These are phyloP conservation scores for Nomada ruficornis DNA, from an alignment of 2,888 invertebrate species.

Conservation along the genomic window DNA sequence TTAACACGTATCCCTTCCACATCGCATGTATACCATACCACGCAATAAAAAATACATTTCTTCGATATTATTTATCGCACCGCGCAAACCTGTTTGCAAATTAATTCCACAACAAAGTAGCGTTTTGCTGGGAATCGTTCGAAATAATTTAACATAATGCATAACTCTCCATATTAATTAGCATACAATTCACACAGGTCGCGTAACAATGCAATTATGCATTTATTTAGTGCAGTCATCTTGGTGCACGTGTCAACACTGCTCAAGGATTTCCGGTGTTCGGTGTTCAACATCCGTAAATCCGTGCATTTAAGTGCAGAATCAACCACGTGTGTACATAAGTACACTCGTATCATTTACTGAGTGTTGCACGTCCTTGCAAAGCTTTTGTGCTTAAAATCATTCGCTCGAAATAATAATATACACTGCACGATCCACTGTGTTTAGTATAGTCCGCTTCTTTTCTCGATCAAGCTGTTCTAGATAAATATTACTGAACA, in stretches of 20 bases:
- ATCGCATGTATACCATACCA: no score
- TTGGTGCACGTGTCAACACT: conserved; percentile 62
- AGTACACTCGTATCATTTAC: conserved; percentile 6
- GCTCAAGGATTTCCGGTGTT: conserved; percentile 67
- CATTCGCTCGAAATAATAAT: not conserved
- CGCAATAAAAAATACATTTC: no score
- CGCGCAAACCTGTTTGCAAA: not conserved
- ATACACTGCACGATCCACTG: no score
- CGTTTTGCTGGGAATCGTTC: conserved; percentile 20
- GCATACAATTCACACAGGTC: conserved; percentile 38
- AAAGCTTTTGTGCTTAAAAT: not conserved
- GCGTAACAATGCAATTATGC: conserved; percentile 62
- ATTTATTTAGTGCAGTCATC: conserved; percentile 63
- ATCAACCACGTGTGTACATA: not conserved
- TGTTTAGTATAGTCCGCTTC: no score
- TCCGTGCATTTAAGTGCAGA: conserved; percentile 55
- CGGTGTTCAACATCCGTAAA: conserved; percentile 66
- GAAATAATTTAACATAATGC: conserved; percentile 22
- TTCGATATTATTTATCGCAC: not conserved
- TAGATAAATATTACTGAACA: no score
- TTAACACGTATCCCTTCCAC: no score
- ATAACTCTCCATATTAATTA: conserved; percentile 38
- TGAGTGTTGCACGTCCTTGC: conserved; percentile 29
- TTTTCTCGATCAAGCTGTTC: not conserved
- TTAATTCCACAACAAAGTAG: not conserved